Conservation (phyloP, 2,888 invertebrate species). For the Lasioglossum vierecki region DNA sequence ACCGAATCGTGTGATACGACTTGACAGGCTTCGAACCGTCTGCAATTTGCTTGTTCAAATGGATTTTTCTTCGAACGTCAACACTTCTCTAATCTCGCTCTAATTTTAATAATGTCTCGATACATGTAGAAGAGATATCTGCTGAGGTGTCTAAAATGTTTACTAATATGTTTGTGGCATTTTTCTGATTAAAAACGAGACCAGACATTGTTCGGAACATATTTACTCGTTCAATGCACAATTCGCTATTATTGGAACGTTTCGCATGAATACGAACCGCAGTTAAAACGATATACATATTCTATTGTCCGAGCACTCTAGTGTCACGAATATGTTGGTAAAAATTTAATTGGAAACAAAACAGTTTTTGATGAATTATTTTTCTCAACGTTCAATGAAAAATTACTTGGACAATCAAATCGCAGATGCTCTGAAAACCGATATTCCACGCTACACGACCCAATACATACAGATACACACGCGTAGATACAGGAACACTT, state of each 20-base stretch:
- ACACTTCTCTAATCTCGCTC: not conserved
- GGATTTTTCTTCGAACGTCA: not conserved
- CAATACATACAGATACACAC: not conserved
- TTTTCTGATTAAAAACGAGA: not conserved
- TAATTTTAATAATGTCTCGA: not conserved
- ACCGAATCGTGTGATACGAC: not conserved
- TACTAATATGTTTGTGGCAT: not conserved
- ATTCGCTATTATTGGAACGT: not conserved
- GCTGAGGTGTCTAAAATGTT: not conserved
- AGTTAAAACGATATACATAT: not conserved
- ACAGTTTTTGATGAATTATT: not conserved
- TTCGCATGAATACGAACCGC: not conserved
- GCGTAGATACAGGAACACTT: not conserved
- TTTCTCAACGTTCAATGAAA: not conserved
- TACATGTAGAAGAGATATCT: not conserved
- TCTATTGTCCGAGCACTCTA: not conserved
- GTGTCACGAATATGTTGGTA: not conserved
- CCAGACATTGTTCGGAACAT: not conserved
- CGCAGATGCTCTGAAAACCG: not conserved
- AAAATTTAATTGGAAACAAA: not conserved
- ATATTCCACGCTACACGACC: not conserved
- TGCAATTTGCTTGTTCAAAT: not conserved
- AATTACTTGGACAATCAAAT: not conserved
- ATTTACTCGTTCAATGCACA: no score
- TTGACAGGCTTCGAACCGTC: not conserved